Percentiles rank a stretch among this genome's conserved stretches.
Evolutionary conservation across 2,888 invertebrate species (phyloP).

Genomic region (Poecilobothrus nobilitatus): DNA sequence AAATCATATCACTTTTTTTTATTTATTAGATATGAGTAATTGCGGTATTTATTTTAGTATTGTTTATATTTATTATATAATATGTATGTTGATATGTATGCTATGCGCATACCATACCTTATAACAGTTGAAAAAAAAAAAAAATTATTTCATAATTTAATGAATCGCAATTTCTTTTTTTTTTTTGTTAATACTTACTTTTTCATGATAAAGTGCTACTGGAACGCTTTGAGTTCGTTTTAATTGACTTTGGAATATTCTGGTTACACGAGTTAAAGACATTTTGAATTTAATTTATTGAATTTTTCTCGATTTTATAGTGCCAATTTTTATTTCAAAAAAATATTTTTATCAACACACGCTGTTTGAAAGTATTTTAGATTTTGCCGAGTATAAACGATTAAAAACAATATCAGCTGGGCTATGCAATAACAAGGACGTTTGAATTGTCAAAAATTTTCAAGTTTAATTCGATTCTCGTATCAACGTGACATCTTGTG

Average conservation of each 20-base stretch:
- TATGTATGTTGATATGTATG: background rate
- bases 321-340: too few species aligned
- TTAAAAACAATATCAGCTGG: background rate
- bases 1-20: background rate
- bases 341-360: too few species aligned
- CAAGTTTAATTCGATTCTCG: background rate
- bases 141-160: background rate
- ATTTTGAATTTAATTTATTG: slow-evolving; percentile 23
- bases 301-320: background rate
- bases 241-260: slow-evolving; percentile 32
- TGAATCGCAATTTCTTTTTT: background rate
- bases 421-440: background rate
- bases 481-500: background rate
- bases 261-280: slow-evolving; percentile 36
- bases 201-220: slow-evolving; percentile 62
- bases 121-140: too few species aligned
- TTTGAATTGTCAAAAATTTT: background rate
- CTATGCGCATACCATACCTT: too few species aligned
- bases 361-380: too few species aligned
- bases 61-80: too few species aligned
- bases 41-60: too few species aligned
- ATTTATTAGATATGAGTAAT: too few species aligned
- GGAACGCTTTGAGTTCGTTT: slow-evolving; percentile 45
- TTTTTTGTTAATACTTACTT: slow-evolving; percentile 52
- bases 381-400: too few species aligned